Base-by-base conservation (phyloP, 2,888 invertebrate species). In the Byasa hedistus region DNA sequence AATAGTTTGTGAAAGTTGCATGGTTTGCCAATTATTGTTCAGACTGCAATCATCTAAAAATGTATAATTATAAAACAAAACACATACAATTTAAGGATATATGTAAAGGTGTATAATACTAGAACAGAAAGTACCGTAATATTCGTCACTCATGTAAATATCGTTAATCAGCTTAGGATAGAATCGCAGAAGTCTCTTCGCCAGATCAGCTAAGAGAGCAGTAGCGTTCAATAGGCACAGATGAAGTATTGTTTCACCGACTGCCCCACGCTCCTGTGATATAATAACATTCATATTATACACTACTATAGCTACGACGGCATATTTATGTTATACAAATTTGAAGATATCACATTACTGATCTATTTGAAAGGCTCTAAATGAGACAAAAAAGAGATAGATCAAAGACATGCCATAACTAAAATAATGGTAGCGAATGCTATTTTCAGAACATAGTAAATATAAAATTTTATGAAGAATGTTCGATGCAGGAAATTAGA, bases 151-250 rank as follows among this genome's bases (percentile, higher is more conserved):
- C 90, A 98, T 95, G 85, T 99, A 99, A 74, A 98, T 96, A 80
- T 99, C 99, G 80, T 98, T 96, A 77, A 99, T 97, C 23, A 99
- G 93, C 81, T 97, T 98, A 0, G 99, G 99, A 89, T 97, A 99
- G 82, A 97, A 96, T 61, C 96, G 93, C 10, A 99, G 89, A 32
- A 99, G 92, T 66, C 98, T 92, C 86, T 98, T 99, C 0, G 98
- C 98, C 64, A 99, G 93, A 82, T 98, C 98, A 1, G 97, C 97
- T 81, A 98, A 96, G 57, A 98, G 91, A 0, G 98, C 96, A 0
- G 98, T 97, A 0, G 98, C 97, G 78, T 97, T 97, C 32, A 99
- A 91, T 65, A 99, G 92, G 80, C 99, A 99, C 39, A 99, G 91
- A 85, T 99, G 99, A 19, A 99, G 91, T 70, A 98, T 96, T 0